Percentiles rank a stretch among this genome's conserved stretches.
Conservation (phyloP, 1,140 invertebrate species). For the Trichomalopsis sarcophagae region DNA sequence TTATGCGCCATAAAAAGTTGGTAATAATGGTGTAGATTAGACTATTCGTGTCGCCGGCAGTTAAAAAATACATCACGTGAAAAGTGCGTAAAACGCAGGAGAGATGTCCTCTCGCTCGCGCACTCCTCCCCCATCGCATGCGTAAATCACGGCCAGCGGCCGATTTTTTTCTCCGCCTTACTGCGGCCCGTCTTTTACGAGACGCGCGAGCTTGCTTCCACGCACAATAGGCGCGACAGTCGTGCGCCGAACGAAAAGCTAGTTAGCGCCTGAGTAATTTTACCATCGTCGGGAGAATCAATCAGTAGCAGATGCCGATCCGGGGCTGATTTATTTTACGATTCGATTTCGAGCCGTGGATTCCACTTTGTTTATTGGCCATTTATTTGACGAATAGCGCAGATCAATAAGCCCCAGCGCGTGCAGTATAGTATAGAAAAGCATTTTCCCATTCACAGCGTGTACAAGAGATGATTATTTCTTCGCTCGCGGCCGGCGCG, state of each 20-base stretch:
- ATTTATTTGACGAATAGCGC: not conserved
- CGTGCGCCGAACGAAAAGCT: not conserved
- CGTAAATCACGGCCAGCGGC: conserved; percentile 16
- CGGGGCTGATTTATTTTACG: conserved; percentile 1
- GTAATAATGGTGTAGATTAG: conserved; percentile 66
- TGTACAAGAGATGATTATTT: not conserved
- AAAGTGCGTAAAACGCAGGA: conserved; percentile 16
- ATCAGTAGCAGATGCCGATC: conserved; percentile 3
- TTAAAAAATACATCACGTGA: conserved; percentile 63
- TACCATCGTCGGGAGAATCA: not conserved
- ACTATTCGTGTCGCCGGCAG: conserved; percentile 64
- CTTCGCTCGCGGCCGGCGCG: not conserved
- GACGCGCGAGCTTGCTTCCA: not conserved
- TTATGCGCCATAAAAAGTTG: conserved; percentile 64
- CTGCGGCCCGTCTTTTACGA: conserved; percentile 17
- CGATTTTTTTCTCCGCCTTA: not conserved
- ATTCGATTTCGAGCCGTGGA: not conserved
- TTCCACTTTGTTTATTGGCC: not conserved
- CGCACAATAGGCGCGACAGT: not conserved
- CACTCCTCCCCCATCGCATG: not conserved
- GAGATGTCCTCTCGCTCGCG: not conserved
- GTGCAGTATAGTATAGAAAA: not conserved
- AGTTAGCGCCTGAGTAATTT: not conserved
- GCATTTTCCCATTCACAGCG: not conserved
- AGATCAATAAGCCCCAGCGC: not conserved